These are phyloP conservation scores for Phycodurus eques DNA, from an alignment of 2,113 vertebrate species.

Conservation along the genomic window DNA sequence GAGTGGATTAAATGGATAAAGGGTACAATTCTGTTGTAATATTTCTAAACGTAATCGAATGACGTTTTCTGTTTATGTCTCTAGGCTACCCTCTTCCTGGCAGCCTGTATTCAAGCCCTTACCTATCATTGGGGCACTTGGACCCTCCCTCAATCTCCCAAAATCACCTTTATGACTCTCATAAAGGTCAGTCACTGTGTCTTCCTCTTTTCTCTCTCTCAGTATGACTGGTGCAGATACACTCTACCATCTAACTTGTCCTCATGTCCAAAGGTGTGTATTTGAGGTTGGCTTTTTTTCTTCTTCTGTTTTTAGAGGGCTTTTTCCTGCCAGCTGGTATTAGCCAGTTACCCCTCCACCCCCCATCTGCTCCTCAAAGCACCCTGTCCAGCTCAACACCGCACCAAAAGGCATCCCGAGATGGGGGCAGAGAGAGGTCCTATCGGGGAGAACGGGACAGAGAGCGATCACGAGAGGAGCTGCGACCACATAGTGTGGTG, in stretches of 20 bases:
- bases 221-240: not conserved
- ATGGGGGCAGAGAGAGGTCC: conserved; percentile 74
- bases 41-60: not conserved
- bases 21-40: not conserved
- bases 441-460: conserved; percentile 72
- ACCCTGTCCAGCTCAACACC: conserved; percentile 72
- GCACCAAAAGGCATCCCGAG: conserved; percentile 77
- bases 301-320: conserved; percentile 77
- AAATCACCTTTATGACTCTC: conserved; percentile 87
- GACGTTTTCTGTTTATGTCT: conserved; percentile 25
- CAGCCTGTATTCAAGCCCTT: conserved; percentile 84
- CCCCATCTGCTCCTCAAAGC: conserved; percentile 73
- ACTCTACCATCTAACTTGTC: not conserved
- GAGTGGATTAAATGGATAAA: not conserved
- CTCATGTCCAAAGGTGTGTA: not conserved
- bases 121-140: conserved; percentile 90
- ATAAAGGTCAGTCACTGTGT: conserved; percentile 84
- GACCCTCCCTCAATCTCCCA: conserved; percentile 87
- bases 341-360: conserved; percentile 75
- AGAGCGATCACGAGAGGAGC: conserved; percentile 75
- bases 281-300: not conserved
- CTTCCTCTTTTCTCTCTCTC: not conserved
- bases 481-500: conserved; percentile 67
- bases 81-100: conserved; percentile 87
- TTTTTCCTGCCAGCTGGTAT: conserved; percentile 83